Evolutionary conservation across 2,113 vertebrate genomes (phyloP).

Genomic region (Rhynchopsitta pachyrhyncha): DNA sequence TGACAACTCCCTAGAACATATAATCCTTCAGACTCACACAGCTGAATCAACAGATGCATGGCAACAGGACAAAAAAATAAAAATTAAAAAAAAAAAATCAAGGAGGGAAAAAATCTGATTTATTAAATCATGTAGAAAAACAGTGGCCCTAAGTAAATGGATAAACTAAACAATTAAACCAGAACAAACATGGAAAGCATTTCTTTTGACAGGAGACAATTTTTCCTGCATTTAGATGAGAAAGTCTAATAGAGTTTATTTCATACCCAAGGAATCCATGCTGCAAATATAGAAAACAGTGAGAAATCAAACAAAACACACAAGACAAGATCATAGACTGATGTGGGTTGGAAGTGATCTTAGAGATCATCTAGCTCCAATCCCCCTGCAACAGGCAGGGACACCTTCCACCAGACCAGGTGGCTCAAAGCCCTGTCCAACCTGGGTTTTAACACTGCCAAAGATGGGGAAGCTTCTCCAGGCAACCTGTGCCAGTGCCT

Average conservation of each 20-base stretch:
- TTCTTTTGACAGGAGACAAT: background rate
- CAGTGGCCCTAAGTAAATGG: background rate
- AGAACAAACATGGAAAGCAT: background rate
- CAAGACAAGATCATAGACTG: background rate
- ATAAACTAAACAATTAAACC: background rate
- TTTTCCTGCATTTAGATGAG: background rate
- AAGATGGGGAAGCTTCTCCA: background rate
- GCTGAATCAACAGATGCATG: slow-evolving; percentile 44
- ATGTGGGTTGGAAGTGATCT: background rate
- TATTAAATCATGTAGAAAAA: background rate
- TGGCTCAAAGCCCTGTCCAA: background rate
- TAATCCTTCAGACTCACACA: slow-evolving; percentile 25
- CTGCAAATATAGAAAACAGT: background rate
- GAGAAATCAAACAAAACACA: background rate
- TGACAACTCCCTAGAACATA: slow-evolving; percentile 35
- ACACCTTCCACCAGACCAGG: background rate
- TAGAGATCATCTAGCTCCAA: background rate
- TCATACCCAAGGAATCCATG: background rate
- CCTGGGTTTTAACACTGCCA: background rate
- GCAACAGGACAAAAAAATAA: background rate
- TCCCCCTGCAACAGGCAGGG: background rate
- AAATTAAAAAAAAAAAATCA: background rate
- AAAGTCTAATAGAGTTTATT: background rate
- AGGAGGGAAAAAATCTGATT: background rate
- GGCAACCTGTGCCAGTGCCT: background rate